These are phyloP conservation scores for Lethrus apterus DNA, from an alignment of 1,140 invertebrate genomes.

Conservation along the genomic window DNA sequence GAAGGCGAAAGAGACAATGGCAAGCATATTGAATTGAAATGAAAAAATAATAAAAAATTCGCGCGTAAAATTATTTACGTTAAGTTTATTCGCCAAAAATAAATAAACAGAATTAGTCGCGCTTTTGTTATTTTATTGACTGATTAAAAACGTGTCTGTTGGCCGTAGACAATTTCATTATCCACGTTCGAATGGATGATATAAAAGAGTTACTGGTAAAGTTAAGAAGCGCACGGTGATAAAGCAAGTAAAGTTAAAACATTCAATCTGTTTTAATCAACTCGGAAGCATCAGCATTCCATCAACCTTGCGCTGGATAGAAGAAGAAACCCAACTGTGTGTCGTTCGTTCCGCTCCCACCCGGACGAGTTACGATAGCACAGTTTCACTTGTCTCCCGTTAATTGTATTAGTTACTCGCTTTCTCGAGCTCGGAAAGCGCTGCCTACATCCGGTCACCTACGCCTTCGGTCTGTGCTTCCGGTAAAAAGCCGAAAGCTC, in stretches of 20 bases:
- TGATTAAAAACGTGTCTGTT: too few species aligned
- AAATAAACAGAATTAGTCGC: too few species aligned
- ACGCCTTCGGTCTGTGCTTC: constrained; percentile 19
- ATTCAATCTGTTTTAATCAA: constrained; percentile 44
- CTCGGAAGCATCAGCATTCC: constrained; percentile 34
- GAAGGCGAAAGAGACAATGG: too few species aligned
- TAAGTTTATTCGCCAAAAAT: too few species aligned
- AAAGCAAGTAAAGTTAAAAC: constrained; percentile 34
- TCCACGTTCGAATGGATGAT: too few species aligned
- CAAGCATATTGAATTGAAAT: too few species aligned
- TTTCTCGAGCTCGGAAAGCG: constrained; percentile 27
- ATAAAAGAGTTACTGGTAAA: too few species aligned
- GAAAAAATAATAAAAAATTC: too few species aligned
- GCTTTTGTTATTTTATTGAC: too few species aligned
- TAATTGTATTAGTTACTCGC: constrained; percentile 43
- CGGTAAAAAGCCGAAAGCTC: constrained; percentile 19
- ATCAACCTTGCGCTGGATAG: constrained; percentile 21
- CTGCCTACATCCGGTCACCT: constrained; percentile 29
- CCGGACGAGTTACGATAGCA: constrained; percentile 40
- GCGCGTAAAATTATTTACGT: too few species aligned
- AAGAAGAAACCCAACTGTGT: constrained; percentile 3
- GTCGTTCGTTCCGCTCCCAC: constrained; percentile 13
- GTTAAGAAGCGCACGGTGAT: constrained; percentile 5
- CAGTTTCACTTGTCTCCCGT: constrained; percentile 43
- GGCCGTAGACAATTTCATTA: too few species aligned